These are phyloP conservation scores for Neelides sp. DNA, from an alignment of 1,140 invertebrate genomes.

Conservation along the genomic window DNA sequence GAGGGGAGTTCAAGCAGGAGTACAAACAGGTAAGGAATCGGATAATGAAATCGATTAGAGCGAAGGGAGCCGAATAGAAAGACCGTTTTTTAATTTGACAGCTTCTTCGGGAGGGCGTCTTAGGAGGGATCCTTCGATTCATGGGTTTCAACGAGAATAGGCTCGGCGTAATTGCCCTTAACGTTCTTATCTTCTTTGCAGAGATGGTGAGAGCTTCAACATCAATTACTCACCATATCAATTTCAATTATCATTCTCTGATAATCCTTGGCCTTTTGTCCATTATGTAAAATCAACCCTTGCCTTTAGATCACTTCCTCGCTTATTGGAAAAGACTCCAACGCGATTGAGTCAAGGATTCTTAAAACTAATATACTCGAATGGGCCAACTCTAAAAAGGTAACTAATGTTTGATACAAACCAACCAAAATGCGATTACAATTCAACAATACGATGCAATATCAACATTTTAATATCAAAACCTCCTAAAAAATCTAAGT, in stretches of 20 bases:
- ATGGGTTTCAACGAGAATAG: slow-evolving; percentile 59
- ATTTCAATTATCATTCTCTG: not conserved
- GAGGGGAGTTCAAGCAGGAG: no score
- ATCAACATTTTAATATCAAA: not conserved
- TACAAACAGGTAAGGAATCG: no score
- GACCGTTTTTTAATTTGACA: slow-evolving; percentile 2
- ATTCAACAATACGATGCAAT: no score
- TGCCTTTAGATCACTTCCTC: slow-evolving; percentile 27
- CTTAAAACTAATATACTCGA: slow-evolving; percentile 24
- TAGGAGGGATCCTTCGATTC: slow-evolving; percentile 54
- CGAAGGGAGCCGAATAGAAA: no score
- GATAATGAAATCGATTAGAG: no score
- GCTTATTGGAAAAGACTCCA: slow-evolving; percentile 23
- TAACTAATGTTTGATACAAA: not conserved
- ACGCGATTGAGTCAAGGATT: slow-evolving; percentile 17
- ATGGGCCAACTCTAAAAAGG: no score
- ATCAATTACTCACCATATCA: slow-evolving; percentile 1
- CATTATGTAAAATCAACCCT: no score
- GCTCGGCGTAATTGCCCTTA: slow-evolving; percentile 61
- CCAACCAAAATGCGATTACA: not conserved
- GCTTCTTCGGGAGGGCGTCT: slow-evolving; percentile 37
- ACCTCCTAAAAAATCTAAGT: not conserved
- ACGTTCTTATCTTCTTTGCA: slow-evolving; percentile 65
- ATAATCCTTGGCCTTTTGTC: no score
- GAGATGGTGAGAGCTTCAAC: slow-evolving; percentile 66